Percentiles rank a stretch among this genome's conserved stretches.
These are phyloP conservation scores for Melinaea menophilus DNA, from an alignment of 2,888 invertebrate genomes.

Conservation along the genomic window DNA sequence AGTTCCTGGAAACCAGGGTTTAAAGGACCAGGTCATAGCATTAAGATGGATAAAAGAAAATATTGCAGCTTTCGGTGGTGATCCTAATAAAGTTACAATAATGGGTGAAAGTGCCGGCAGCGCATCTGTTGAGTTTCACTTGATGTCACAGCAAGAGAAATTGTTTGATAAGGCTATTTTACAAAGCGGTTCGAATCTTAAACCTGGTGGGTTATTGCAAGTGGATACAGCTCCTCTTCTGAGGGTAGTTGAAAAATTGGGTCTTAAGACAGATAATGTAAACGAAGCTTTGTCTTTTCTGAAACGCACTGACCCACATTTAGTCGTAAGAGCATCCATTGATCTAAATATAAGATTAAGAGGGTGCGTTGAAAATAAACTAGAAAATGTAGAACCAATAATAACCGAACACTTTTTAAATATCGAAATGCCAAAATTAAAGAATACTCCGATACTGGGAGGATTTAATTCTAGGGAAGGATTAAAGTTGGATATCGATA, in stretches of 20 bases:
- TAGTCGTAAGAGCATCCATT: conserved; percentile 38
- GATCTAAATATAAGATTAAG: conserved; percentile 36
- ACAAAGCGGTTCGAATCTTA: conserved; percentile 4
- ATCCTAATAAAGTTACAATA: conserved; percentile 1
- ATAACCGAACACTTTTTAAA: conserved; percentile 42
- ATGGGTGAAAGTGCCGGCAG: neutral
- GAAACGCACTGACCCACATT: conserved; percentile 33
- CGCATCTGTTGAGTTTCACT: conserved; percentile 32
- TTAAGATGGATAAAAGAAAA: conserved; percentile 52
- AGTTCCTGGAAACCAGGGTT: conserved; percentile 52
- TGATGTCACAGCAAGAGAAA: conserved; percentile 35
- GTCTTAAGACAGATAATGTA: conserved; percentile 35
- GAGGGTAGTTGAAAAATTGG: neutral
- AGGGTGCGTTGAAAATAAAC: conserved; percentile 48
- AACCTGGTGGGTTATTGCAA: conserved; percentile 1
- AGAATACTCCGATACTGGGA: conserved; percentile 42
- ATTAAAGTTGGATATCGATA: conserved; percentile 29
- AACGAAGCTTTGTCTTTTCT: conserved; percentile 43
- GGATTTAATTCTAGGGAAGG: conserved; percentile 48
- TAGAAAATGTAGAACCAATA: conserved; percentile 43
- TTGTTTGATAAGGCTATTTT: conserved; percentile 32
- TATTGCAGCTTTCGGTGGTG: conserved; percentile 33
- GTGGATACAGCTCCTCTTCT: neutral
- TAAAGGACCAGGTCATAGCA: conserved; percentile 52
- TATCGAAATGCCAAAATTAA: conserved; percentile 38